These are phyloP conservation scores for Tyrannus savana DNA, from an alignment of 2,113 vertebrate species.

Conservation along the genomic window DNA sequence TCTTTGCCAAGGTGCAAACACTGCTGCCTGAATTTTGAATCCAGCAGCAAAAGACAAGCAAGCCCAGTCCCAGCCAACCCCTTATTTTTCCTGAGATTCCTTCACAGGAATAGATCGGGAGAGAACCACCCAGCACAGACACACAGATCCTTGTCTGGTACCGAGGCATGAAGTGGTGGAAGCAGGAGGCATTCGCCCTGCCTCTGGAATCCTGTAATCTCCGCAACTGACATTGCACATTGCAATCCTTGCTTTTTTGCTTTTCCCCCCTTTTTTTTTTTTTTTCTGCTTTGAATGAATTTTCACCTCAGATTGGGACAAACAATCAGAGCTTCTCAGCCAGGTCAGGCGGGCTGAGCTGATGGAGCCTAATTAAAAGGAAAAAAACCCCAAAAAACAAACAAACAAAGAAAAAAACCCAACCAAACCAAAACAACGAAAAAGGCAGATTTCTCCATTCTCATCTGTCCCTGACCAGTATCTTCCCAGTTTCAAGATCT, in stretches of 20 bases:
- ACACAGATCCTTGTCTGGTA: fast-evolving
- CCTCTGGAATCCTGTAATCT: not conserved
- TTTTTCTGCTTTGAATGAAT: not conserved
- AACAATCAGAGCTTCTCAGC: not conserved
- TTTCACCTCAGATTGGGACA: not conserved
- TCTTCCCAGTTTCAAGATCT: constrained; percentile 4
- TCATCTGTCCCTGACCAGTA: not conserved
- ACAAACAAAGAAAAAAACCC: not conserved
- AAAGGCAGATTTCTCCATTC: not conserved
- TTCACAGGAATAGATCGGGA: not conserved
- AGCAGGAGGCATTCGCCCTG: not conserved
- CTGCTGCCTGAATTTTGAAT: not conserved
- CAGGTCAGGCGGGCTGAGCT: not conserved
- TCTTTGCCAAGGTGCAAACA: not conserved
- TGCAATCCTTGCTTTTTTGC: not conserved
- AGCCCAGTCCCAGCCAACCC: not conserved
- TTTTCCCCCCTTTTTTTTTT: not conserved
- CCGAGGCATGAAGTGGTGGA: not conserved
- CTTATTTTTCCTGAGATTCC: not conserved
- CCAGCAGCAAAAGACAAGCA: not conserved
- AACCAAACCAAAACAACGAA: not conserved
- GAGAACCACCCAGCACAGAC: not conserved
- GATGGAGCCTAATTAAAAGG: not conserved
- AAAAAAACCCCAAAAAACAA: not conserved
- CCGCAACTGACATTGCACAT: not conserved